A percentile compares a stretch with the other conserved stretches of the same genome.
phyloP scores from a whole-genome alignment of 2,113 vertebrate species.

The Lycaon pictus region DNA sequence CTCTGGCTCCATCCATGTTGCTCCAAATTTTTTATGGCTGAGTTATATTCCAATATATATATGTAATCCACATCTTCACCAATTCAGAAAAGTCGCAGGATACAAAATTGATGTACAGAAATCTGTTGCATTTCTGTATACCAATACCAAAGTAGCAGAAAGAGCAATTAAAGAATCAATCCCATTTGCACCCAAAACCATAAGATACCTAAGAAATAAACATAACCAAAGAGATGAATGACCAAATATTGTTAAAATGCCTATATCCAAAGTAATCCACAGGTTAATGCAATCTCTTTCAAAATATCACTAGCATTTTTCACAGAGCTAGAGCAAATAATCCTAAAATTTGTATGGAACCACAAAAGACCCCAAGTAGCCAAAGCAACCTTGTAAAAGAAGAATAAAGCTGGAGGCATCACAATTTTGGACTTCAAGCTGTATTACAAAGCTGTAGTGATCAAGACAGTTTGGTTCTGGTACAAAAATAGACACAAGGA shows the following conservation, averaged over 20 bases:
- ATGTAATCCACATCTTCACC: not conserved
- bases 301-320: not conserved
- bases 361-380: not conserved
- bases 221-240: not conserved
- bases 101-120: not conserved
- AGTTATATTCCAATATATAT: not conserved
- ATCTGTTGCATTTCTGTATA: not conserved
- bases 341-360: not conserved
- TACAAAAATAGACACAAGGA: not conserved
- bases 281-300: not conserved
- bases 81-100: not conserved
- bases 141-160: not conserved
- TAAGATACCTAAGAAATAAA: not conserved
- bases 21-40: not conserved
- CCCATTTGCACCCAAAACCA: not conserved
- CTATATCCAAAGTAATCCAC: not conserved
- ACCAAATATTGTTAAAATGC: not conserved
- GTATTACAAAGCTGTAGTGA: not conserved
- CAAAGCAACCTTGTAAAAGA: not conserved
- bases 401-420: not conserved
- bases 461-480: not conserved
- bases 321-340: not conserved
- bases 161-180: not conserved
- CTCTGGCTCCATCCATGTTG: not conserved
- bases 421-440: not conserved